A percentile compares a stretch with the other conserved stretches of the same genome.
These are phyloP conservation scores for Spodoptera picta DNA, from an alignment of 2,888 invertebrate genomes.

Conservation along the genomic window DNA sequence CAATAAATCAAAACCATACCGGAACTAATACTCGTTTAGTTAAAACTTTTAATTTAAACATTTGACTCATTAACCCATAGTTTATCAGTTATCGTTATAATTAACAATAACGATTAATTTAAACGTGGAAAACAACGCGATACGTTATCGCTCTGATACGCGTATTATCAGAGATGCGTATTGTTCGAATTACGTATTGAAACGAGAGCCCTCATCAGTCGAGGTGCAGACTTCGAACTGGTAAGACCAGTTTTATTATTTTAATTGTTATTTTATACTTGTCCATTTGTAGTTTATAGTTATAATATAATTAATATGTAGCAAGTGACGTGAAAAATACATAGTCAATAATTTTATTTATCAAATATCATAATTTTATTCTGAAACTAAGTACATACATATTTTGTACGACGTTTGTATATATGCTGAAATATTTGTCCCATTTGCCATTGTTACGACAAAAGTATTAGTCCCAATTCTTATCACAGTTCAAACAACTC, in stretches of 20 bases:
- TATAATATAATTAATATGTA: too few species aligned
- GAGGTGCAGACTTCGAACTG: conserved; percentile 19
- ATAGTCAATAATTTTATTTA: too few species aligned
- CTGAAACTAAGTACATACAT: too few species aligned
- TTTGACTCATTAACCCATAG: conserved; percentile 11
- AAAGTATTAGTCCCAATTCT: neutral
- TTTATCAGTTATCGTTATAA: conserved; percentile 18
- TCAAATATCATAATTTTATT: too few species aligned
- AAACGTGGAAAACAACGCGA: conserved; percentile 33
- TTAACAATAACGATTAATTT: conserved; percentile 31
- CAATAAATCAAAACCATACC: conserved; percentile 4
- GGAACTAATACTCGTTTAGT: neutral
- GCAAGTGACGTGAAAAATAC: too few species aligned
- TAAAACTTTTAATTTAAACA: conserved; percentile 4
- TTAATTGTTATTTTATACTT: neutral
- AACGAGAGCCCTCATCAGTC: conserved; percentile 12
- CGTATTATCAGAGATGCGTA: conserved; percentile 3
- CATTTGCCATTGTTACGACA: conserved; percentile 1
- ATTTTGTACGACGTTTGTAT: too few species aligned
- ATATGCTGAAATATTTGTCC: too few species aligned
- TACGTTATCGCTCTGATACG: conserved; percentile 31
- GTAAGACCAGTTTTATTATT: conserved; percentile 25
- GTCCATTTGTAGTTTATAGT: too few species aligned
- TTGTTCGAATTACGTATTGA: conserved; percentile 3
- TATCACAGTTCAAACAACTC: conserved; percentile 3